Evolutionary conservation across 2,113 vertebrate species (phyloP).

Genomic region (Orycteropus afer): DNA sequence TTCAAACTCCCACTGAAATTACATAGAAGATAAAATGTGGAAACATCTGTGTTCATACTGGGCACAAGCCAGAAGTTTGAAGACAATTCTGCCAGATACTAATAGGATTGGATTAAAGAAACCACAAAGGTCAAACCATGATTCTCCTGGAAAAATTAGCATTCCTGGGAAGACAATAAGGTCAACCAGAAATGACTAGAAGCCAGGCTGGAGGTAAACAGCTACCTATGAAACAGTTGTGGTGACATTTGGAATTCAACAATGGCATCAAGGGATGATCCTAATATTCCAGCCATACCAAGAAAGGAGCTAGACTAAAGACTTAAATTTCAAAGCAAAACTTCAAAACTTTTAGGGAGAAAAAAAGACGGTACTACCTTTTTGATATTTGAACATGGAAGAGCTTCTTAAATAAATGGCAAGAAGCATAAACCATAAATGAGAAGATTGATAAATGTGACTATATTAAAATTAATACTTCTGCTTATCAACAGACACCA

Average conservation of each 20-base stretch:
- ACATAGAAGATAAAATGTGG: not conserved
- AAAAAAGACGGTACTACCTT: not conserved
- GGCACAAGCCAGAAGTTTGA: not conserved
- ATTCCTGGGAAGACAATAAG: not conserved
- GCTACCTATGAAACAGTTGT: not conserved
- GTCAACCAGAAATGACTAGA: not conserved
- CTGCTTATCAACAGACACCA: not conserved
- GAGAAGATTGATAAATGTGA: not conserved
- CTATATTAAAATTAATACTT: not conserved
- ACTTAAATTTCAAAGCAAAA: not conserved
- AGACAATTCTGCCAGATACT: not conserved
- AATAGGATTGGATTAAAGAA: not conserved
- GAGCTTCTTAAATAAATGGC: not conserved
- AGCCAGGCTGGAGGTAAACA: not conserved
- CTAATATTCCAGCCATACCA: not conserved
- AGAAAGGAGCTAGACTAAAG: not conserved
- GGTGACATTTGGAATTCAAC: not conserved
- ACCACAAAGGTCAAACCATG: not conserved
- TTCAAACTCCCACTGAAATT: conserved; percentile 15
- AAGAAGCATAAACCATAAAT: conserved; percentile 23
- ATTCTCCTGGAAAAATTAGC: not conserved
- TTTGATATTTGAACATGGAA: not conserved
- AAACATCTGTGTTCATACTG: not conserved
- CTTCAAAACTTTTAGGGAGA: not conserved
- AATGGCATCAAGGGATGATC: not conserved